Evolutionary conservation across 1,140 invertebrate species (phyloP).

Genomic region (Chrysoperla carnea): DNA sequence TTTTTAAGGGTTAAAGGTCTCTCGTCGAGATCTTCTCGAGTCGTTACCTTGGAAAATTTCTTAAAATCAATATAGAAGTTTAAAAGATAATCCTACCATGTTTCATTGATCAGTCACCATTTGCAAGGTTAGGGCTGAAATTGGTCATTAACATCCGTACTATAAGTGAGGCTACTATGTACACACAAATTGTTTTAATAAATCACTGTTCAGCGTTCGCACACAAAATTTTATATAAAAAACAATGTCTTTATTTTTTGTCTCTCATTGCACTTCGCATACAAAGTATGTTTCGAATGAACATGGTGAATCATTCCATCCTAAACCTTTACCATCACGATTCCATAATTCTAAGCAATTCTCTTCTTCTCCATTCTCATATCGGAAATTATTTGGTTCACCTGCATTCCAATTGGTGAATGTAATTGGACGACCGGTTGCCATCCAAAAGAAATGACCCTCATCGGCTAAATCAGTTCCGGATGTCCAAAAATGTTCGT

Average conservation of each 20-base stretch:
- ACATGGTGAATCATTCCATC: slow-evolving; percentile 86
- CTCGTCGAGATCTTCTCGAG: no score
- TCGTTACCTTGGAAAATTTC: no score
- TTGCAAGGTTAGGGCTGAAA: no score
- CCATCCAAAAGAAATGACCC: slow-evolving; percentile 84
- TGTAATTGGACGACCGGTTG: slow-evolving; percentile 68
- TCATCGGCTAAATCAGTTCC: slow-evolving; percentile 81
- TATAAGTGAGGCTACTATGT: no score
- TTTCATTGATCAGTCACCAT: no score
- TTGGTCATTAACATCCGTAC: no score
- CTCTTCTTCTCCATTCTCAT: slow-evolving; percentile 83
- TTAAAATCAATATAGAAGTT: no score
- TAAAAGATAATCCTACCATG: no score
- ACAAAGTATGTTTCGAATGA: slow-evolving; percentile 85
- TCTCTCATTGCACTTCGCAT: slow-evolving; percentile 57
- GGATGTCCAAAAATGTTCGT: slow-evolving; percentile 85
- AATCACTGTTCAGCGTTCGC: no score
- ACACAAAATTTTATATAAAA: no score
- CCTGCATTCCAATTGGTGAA: slow-evolving; percentile 88
- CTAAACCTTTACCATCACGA: slow-evolving; percentile 73
- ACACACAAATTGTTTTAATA: no score
- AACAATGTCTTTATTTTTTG: slow-evolving; percentile 12
- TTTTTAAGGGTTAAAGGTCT: no score
- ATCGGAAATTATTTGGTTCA: slow-evolving; percentile 79
- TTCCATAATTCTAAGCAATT: slow-evolving; percentile 84